Evolutionary conservation across 2,797 vertebrate species (phyloP).

Genomic region (Sebastes cheni): DNA sequence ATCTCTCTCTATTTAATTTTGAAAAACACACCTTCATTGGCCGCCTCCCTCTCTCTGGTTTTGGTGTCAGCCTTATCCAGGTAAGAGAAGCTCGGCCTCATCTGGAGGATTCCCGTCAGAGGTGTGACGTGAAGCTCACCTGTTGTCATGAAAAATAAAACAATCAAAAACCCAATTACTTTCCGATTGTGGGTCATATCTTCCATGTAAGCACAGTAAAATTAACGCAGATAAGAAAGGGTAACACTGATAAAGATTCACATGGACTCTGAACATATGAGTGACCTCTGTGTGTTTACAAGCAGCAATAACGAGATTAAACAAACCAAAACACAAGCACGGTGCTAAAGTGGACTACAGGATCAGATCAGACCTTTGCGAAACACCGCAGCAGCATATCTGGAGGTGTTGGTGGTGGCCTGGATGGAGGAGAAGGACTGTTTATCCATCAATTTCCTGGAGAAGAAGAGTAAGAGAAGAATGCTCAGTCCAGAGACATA

Average conservation of each 20-base stretch:
- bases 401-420: constrained; percentile 91
- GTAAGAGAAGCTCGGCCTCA: constrained; percentile 96
- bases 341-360: background rate
- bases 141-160: constrained; percentile 58
- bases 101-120: constrained; percentile 94
- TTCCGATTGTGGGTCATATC: background rate
- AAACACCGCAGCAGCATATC: constrained; percentile 94
- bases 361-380: constrained; percentile 86
- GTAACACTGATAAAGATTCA: background rate
- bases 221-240: background rate
- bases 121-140: constrained; percentile 97
- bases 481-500: background rate
- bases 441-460: constrained; percentile 97
- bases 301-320: background rate
- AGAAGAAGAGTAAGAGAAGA: background rate
- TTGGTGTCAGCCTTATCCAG: constrained; percentile 96
- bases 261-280: background rate
- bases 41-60: constrained; percentile 93
- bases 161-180: background rate
- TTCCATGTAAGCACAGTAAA: background rate
- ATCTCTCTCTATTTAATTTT: background rate
- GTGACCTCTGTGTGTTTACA: constrained; percentile 26
- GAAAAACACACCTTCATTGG: constrained; percentile 87
- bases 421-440: constrained; percentile 95
- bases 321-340: background rate